Evolutionary conservation across 2,888 invertebrate species (phyloP), one percentile per base, ranked within the genome.

Genomic region (Agelastica alni): DNA sequence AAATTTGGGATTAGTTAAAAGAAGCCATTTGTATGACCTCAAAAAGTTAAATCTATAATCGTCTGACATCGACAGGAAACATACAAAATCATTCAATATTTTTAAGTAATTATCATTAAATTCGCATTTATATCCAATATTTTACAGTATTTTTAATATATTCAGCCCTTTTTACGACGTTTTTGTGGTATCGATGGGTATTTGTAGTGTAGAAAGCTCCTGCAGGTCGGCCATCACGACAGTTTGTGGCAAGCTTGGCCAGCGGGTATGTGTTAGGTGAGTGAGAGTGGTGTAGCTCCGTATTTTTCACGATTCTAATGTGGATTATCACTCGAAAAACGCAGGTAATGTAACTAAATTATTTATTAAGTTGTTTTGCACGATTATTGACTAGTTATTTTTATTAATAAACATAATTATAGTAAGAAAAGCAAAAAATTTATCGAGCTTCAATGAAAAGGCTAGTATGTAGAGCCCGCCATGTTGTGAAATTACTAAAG

Each of bases 401-500:
- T n/a, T 10, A 9, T 10, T 31, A 32, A 49, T 42, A 54, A 48
- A 14, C n/a, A 5, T 52, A 44, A 31, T 53, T 51, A 36, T 51
- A 18, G 26, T 16, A 36, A 62, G 63, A 62, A 59, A 59, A 65
- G 69, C 64, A 65, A 70, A 73, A 72, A 67, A 71, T 68, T 66
- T 65, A 66, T 64, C 68, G 70, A 72, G 75, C 75, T 73, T 72
- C 72, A 68, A 71, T 69, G 69, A 72, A 72, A 70, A 72, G 73
- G 71, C 72, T 69, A 69, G 63, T 70, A 65, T 70, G 69, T 70
- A 64, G 81, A 83, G 80, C 82, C 84, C 84, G 85, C 85, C 85
- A 85, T 85, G 83, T 84, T 84, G 84, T 83, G 81, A 81, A 81
- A 81, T 80, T 79, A 81, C 80, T 78, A 68, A 66, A 66, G 66